Evolutionary conservation across 2,113 vertebrate species (phyloP), one percentile per base, ranked within the genome.

Genomic region (Suncus etruscus): DNA sequence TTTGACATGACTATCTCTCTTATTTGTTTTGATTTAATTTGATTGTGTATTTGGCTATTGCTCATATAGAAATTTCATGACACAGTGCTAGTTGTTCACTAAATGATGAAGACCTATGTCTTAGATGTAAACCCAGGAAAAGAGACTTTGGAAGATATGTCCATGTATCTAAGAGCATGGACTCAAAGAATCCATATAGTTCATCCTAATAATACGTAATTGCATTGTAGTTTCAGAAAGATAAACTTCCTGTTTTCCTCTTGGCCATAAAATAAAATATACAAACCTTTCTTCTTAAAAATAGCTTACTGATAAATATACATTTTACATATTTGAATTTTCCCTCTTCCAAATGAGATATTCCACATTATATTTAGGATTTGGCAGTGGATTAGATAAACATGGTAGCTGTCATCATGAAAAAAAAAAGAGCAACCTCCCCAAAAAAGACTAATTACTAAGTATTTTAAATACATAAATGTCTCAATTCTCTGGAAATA

Each of bases 1-100:
- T 87, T 63, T 91, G 45, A 66, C n/a, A 50, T 48, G 4, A 85
- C 22, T 47, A 91, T 31, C 65, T 29, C 83, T n/a, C 45, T 18
- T 70, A 65, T 66, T 86, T 72, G 77, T 73, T 50, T 77, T 9
- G 18, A 54, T 32, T 9, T 11, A 39, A 39, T 39, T 39, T 39
- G 39, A 39, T 39, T 39, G 39, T 39, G 39, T 39, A 39, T 7
- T 87, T 50, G 39, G 29, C 29, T 45, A 39, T 58, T 65, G 68
- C 66, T 2, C 14, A 2, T 73, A 68, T 68, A 20, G 76, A 11
- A 75, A 76, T 77, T 79, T 61, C 22, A 20, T 61, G 25, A n/a
- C 15, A 29, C 2, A 8, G 6, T 69, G 73, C 32, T 86, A 50
- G 58, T 2, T 51, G 5, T 39, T 8, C 29, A 65, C 9, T 27